A percentile compares a stretch with the other conserved stretches of the same genome.
These are phyloP conservation scores for Scomber scombrus DNA, from an alignment of 2,113 vertebrate species.

Conservation along the genomic window DNA sequence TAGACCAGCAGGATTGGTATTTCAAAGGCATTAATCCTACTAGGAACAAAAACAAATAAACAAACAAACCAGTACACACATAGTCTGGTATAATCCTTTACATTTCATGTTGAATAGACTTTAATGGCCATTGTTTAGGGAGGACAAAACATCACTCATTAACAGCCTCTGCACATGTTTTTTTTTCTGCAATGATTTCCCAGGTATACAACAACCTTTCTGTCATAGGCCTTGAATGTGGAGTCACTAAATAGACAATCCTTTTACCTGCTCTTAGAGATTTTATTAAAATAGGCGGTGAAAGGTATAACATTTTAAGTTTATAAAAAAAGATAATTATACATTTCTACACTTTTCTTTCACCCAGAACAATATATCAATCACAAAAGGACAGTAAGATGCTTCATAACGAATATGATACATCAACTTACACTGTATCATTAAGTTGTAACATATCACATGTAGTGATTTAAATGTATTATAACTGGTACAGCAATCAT, in stretches of 20 bases:
- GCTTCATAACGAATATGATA: background rate
- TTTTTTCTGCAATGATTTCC: background rate
- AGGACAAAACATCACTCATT: slow-evolving; percentile 9
- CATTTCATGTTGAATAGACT: slow-evolving; percentile 3
- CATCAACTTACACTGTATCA: too few relatives aligned
- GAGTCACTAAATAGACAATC: too few relatives aligned
- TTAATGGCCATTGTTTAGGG: slow-evolving; percentile 16
- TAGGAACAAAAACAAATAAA: slow-evolving; percentile 2
- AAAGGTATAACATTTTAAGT: background rate
- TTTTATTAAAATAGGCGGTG: too few relatives aligned
- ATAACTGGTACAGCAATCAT: slow-evolving; percentile 1
- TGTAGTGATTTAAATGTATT: background rate
- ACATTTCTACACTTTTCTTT: background rate
- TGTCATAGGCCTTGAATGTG: too few relatives aligned
- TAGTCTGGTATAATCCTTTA: background rate
- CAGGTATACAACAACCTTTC: background rate
- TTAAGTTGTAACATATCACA: background rate
- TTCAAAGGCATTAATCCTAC: slow-evolving; percentile 25
- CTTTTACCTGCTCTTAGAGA: too few relatives aligned
- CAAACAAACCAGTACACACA: background rate
- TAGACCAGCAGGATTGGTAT: slow-evolving; percentile 1
- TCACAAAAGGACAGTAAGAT: background rate
- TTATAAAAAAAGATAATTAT: background rate
- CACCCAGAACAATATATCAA: background rate
- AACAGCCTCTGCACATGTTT: background rate